These are phyloP conservation scores for Protobothrops flavoviridis DNA, from an alignment of 2,113 vertebrate species.

Conservation along the genomic window DNA sequence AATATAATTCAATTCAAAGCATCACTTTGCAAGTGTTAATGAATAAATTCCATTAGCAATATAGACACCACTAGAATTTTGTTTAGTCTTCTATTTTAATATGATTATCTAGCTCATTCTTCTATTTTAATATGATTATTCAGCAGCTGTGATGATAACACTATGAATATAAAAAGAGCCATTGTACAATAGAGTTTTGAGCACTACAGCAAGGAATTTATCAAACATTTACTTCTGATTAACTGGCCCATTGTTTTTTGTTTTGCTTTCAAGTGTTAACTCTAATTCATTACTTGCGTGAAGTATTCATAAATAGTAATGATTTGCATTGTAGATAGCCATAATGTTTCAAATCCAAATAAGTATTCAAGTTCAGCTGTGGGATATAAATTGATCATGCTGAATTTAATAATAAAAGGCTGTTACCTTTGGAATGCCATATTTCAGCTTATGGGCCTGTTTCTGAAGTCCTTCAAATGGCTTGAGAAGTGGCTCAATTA, in stretches of 20 bases:
- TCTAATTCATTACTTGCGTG: constrained; percentile 40
- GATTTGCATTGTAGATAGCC: constrained; percentile 15
- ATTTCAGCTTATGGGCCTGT: not conserved
- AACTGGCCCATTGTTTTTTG: constrained; percentile 32
- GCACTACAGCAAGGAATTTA: constrained; percentile 33
- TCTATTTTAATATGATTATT: not conserved
- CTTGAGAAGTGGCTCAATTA: not conserved
- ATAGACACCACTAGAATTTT: not conserved
- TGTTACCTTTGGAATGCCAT: not conserved
- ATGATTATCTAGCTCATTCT: too few species aligned
- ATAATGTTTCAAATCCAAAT: constrained; percentile 3
- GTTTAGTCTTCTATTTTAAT: not conserved
- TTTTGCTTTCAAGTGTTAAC: constrained; percentile 63
- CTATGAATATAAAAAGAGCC: not conserved
- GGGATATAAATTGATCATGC: constrained; percentile 5
- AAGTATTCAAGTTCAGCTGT: constrained; percentile 11
- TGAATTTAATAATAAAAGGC: constrained; percentile 15
- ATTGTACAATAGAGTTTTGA: constrained; percentile 28
- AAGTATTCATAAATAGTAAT: constrained; percentile 58
- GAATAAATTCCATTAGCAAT: not conserved
- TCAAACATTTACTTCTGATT: constrained; percentile 64
- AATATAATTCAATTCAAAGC: not conserved
- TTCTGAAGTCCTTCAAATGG: not conserved
- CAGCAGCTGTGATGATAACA: not conserved
- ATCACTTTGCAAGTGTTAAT: not conserved